phyloP scores from a whole-genome alignment of 2,888 invertebrate genomes.

The Drosophila mercatorum region DNA sequence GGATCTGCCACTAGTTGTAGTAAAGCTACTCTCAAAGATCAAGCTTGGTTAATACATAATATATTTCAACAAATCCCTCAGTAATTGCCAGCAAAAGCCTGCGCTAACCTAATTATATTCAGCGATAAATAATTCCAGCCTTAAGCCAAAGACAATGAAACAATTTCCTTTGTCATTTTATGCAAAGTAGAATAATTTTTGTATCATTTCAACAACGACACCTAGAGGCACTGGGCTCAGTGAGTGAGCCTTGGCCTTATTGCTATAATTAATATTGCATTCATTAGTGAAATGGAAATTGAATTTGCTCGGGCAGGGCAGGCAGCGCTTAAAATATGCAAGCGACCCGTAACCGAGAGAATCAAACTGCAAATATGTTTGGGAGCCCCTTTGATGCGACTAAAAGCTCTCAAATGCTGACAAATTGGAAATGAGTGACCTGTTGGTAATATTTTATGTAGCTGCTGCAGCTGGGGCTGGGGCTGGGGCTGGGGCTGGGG shows the following conservation, averaged over 20 bases:
- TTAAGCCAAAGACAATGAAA: conserved; percentile 3
- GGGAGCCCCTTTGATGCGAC: conserved; percentile 34
- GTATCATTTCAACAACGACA: not conserved
- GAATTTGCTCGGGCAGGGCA: conserved; percentile 20
- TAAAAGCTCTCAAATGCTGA: conserved; percentile 53
- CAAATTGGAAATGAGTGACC: conserved; percentile 57
- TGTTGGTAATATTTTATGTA: conserved; percentile 56
- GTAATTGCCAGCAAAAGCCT: not conserved
- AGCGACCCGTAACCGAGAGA: conserved; percentile 15
- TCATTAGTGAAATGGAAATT: conserved; percentile 59
- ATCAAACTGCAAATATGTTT: conserved; percentile 25
- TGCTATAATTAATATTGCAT: conserved; percentile 62
- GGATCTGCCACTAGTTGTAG: too few relatives aligned
- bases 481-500: not conserved
- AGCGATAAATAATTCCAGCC: conserved; percentile 18
- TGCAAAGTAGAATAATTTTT: conserved; percentile 21
- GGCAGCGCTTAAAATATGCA: conserved; percentile 43
- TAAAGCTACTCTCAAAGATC: too few relatives aligned
- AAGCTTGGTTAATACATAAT: too few relatives aligned
- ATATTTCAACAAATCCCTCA: too few relatives aligned
- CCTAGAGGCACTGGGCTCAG: conserved; percentile 15
- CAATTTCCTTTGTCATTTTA: conserved; percentile 31
- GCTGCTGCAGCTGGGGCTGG: conserved; percentile 1
- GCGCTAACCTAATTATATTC: conserved; percentile 32
- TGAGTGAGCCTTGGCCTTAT: conserved; percentile 14